Evolutionary conservation across 2,888 invertebrate genomes (phyloP).

Genomic region (Flexamia atlantica): DNA sequence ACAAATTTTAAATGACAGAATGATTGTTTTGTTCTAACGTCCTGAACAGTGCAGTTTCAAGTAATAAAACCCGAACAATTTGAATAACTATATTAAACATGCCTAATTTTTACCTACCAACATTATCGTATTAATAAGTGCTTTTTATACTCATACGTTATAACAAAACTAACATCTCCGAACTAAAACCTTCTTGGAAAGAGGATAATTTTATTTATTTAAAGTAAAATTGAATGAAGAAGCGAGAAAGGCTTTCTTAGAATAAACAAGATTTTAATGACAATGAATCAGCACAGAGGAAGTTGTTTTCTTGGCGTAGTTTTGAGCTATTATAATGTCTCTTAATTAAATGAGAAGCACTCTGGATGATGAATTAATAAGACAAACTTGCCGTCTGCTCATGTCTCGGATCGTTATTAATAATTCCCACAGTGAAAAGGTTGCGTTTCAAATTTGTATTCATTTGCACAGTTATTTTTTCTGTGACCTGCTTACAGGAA

Average conservation of each 20-base stretch:
- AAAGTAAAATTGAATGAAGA: constrained; percentile 1
- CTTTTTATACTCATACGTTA: too few relatives aligned
- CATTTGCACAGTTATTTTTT: too few relatives aligned
- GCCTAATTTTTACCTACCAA: too few relatives aligned
- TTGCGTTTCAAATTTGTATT: background rate
- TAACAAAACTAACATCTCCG: too few relatives aligned
- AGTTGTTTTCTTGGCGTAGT: constrained; percentile 54
- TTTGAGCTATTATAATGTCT: constrained; percentile 53
- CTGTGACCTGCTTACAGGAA: too few relatives aligned
- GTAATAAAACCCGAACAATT: too few relatives aligned
- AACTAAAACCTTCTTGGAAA: background rate
- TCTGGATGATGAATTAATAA: constrained; percentile 53
- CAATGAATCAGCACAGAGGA: constrained; percentile 38
- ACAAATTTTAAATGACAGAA: too few relatives aligned
- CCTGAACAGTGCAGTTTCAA: too few relatives aligned
- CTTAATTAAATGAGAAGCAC: constrained; percentile 57
- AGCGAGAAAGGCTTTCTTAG: constrained; percentile 8
- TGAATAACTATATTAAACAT: too few relatives aligned
- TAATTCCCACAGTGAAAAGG: constrained; percentile 6
- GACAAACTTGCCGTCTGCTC: constrained; percentile 35
- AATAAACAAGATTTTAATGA: constrained; percentile 35
- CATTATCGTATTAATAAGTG: too few relatives aligned
- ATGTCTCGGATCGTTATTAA: constrained; percentile 27
- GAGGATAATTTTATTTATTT: background rate
- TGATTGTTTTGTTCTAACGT: too few relatives aligned